Percentiles rank a stretch among this genome's conserved stretches.
Evolutionary conservation across 2,797 vertebrate genomes (phyloP).

Genomic region (Apogon hyalosoma): DNA sequence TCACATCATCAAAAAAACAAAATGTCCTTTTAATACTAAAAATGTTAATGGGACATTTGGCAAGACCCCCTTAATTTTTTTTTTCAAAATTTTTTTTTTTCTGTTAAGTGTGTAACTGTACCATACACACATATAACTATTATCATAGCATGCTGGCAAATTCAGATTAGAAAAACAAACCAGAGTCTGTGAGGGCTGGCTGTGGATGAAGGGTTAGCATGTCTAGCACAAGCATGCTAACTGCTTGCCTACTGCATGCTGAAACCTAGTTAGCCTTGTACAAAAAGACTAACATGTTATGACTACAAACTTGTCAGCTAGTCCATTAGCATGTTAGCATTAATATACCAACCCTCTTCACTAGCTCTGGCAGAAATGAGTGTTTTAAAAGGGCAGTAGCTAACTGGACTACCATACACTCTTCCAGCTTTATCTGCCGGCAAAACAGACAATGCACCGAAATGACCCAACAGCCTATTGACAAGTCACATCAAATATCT

Average conservation of each 20-base stretch:
- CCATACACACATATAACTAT: conserved; percentile 58
- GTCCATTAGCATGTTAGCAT: conserved; percentile 43
- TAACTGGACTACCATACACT: conserved; percentile 31
- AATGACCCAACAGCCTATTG: conserved; percentile 22
- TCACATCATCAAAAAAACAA: conserved; percentile 66
- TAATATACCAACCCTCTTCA: conserved; percentile 51
- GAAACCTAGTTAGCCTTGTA: conserved; percentile 52
- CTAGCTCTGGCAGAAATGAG: conserved; percentile 20
- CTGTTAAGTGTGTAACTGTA: conserved; percentile 64
- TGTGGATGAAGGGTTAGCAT: conserved; percentile 57
- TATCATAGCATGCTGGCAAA: conserved; percentile 79
- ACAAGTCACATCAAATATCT: conserved; percentile 37
- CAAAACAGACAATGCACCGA: conserved; percentile 28
- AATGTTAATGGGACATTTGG: conserved; percentile 72
- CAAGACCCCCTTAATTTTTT: conserved; percentile 56
- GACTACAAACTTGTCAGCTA: conserved; percentile 29
- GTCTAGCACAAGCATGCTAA: conserved; percentile 67
- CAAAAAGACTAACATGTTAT: conserved; percentile 50
- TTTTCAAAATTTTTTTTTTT: conserved; percentile 31
- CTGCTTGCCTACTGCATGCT: conserved; percentile 68
- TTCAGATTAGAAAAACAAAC: conserved; percentile 73
- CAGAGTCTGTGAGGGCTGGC: conserved; percentile 63
- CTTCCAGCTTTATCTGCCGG: conserved; percentile 28
- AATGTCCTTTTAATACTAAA: conserved; percentile 58
- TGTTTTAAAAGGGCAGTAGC: conserved; percentile 38